These are phyloP conservation scores for Theristus sp. DNA, from an alignment of 2,888 invertebrate genomes.

Conservation along the genomic window DNA sequence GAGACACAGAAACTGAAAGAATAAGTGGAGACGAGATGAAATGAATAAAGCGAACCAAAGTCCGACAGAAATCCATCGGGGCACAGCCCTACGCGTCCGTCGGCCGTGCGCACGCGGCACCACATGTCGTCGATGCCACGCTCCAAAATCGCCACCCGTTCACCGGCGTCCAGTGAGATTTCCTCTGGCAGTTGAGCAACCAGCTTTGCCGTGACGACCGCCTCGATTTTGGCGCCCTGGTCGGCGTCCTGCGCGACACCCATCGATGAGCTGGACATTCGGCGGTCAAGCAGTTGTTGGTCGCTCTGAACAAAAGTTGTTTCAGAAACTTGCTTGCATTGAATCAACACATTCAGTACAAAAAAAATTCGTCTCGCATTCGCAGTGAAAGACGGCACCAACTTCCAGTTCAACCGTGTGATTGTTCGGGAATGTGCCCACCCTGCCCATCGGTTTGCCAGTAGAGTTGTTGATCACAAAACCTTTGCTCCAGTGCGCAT, in stretches of 20 bases:
- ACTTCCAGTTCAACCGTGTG: neutral
- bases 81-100: neutral
- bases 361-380: too few relatives aligned
- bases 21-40: neutral
- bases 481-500: neutral
- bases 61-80: neutral
- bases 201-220: neutral
- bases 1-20: neutral
- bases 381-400: neutral
- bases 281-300: too few relatives aligned
- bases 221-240: neutral
- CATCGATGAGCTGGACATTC: too few relatives aligned
- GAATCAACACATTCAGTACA: too few relatives aligned
- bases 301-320: too few relatives aligned
- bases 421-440: neutral
- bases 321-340: too few relatives aligned
- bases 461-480: neutral
- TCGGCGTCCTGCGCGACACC: too few relatives aligned
- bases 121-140: neutral
- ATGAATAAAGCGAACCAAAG: neutral
- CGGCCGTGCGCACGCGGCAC: neutral
- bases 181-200: neutral
- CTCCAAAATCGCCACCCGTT: neutral
- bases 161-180: neutral
- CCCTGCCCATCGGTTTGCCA: neutral